Percentiles rank a stretch among this genome's conserved stretches.
These are phyloP conservation scores for Agelaius phoeniceus DNA, from an alignment of 2,113 vertebrate species.

Conservation along the genomic window DNA sequence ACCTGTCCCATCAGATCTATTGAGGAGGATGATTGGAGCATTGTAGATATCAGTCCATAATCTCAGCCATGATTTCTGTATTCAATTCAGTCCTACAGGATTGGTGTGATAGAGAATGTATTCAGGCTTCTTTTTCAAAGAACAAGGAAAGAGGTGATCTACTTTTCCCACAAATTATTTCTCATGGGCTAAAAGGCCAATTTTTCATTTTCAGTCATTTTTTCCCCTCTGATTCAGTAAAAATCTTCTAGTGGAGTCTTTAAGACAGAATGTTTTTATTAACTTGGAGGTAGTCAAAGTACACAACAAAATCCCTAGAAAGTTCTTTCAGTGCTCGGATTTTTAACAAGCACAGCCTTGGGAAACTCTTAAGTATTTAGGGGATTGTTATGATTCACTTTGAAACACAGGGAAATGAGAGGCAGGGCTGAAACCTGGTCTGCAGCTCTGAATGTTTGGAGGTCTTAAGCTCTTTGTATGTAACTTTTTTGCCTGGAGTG, in stretches of 20 bases:
- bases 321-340: background rate
- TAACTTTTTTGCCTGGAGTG: background rate
- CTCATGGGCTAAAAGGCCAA: background rate
- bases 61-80: background rate
- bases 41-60: background rate
- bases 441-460: background rate
- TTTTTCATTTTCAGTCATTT: background rate
- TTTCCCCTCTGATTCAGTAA: background rate
- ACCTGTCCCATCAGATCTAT: fast-evolving
- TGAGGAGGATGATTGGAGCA: background rate
- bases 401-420: background rate
- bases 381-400: constrained; percentile 2
- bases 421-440: background rate
- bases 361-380: constrained; percentile 10
- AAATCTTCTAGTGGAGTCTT: background rate
- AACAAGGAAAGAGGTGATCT: background rate
- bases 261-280: background rate
- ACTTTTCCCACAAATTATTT: background rate
- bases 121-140: background rate
- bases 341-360: constrained; percentile 1
- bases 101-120: background rate
- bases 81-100: background rate
- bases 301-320: background rate
- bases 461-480: background rate
- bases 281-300: background rate